These are phyloP conservation scores for Sebastes kiyomatsui DNA, from an alignment of 2,797 vertebrate genomes.

Conservation along the genomic window DNA sequence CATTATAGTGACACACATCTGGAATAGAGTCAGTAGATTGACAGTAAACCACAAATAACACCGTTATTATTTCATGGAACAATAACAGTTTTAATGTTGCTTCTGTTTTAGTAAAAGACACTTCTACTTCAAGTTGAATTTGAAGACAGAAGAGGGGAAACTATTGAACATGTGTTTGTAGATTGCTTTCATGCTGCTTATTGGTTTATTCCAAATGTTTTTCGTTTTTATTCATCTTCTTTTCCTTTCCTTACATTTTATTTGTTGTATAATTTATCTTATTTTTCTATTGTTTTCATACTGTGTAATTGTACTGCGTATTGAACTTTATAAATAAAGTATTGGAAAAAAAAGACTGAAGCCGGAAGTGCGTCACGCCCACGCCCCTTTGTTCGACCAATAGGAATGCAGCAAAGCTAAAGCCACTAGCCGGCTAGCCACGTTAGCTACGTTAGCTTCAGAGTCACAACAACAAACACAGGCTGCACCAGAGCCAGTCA, in stretches of 20 bases:
- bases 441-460: background rate
- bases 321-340: too few species aligned
- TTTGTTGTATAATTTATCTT: too few species aligned
- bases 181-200: too few species aligned
- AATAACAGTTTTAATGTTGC: background rate
- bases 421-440: background rate
- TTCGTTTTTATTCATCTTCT: too few species aligned
- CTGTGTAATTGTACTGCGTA: too few species aligned
- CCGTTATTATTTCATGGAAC: background rate
- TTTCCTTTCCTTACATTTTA: too few species aligned
- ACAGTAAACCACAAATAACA: background rate
- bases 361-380: background rate
- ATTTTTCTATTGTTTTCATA: too few species aligned
- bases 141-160: too few species aligned
- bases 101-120: too few species aligned
- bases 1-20: background rate
- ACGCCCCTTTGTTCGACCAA: constrained; percentile 71
- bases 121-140: too few species aligned
- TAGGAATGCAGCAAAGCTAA: constrained; percentile 21
- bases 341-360: background rate
- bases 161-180: too few species aligned
- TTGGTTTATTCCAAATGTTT: too few species aligned
- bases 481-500: fast-evolving
- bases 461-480: background rate
- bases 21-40: background rate